These are phyloP conservation scores for Pseudomyrmex concolor DNA, from an alignment of 1,140 invertebrate species.

Conservation along the genomic window DNA sequence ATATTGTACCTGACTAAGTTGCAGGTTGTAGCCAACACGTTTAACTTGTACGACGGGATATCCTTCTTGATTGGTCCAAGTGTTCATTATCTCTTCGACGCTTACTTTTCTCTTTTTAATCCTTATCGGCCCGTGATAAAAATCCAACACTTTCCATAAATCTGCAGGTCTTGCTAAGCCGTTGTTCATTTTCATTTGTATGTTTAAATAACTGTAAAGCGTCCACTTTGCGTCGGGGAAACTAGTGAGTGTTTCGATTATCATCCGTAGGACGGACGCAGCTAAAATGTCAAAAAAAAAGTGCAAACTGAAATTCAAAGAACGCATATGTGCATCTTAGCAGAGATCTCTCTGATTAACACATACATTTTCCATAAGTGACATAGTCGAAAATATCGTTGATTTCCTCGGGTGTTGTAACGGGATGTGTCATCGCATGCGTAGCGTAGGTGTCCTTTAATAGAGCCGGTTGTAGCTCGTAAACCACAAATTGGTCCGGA, in stretches of 20 bases:
- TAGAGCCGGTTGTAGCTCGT: conserved; percentile 83
- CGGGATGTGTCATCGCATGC: conserved; percentile 77
- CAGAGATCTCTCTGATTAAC: neutral
- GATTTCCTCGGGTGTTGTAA: conserved; percentile 80
- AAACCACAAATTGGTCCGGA: conserved; percentile 80
- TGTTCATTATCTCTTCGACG: conserved; percentile 85
- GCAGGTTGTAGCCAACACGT: conserved; percentile 75
- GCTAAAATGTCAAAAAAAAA: conserved; percentile 79
- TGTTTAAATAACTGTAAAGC: conserved; percentile 85
- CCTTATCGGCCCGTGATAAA: conserved; percentile 72
- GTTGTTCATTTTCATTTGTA: conserved; percentile 79
- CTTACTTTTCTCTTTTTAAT: neutral
- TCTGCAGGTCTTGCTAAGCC: conserved; percentile 86
- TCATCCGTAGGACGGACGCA: conserved; percentile 90
- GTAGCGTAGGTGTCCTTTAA: conserved; percentile 66
- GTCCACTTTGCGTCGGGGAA: conserved; percentile 85
- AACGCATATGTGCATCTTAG: neutral
- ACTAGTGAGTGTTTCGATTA: conserved; percentile 88
- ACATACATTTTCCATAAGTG: conserved; percentile 88
- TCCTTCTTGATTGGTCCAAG: conserved; percentile 90
- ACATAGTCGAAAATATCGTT: conserved; percentile 88
- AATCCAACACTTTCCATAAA: conserved; percentile 86
- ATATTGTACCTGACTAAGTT: conserved; percentile 82
- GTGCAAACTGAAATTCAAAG: conserved; percentile 4
- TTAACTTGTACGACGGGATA: conserved; percentile 89